Base-by-base conservation (phyloP, 2,888 invertebrate species). In the Micoletzkya japonica region DNA sequence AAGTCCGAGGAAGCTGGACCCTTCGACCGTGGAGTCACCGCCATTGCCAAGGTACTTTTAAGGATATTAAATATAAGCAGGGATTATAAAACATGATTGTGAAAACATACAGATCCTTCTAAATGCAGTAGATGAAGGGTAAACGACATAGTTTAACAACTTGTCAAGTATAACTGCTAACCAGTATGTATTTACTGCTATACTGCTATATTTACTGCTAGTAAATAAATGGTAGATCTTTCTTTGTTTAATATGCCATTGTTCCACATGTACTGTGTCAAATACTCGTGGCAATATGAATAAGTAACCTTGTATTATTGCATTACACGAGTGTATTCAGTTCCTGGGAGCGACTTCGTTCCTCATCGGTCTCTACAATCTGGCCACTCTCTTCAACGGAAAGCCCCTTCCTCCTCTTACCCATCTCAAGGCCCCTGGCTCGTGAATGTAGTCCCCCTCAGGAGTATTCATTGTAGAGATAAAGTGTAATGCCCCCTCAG, bases 1-100 rank as follows among this genome's bases (percentile, higher is more conserved):
- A 82, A 82, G 70, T 79, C 79, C 57, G 82, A 82, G 73, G 81
- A 81, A 44, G 81, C 81, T 24, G 79, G 81, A 68, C 76, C 81
- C 63, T 77, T 79, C 74, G 80, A 82, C 70, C 70, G 66, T 20
- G 74, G 71, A 28, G 71, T 79, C 59, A 72, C 78, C 64, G 75
- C 63, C 39, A 73, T 80, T 57, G 78, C 77, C 64, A 82, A 82
- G 74, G 72, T 64, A 36, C 28, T 56, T 56, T 56, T 28, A 56
- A 56, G 7, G 56, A 4, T 30, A 17, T 56, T 14, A 7, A 24
- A 2, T 6, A 56, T 28, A 20, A 56, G 24, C 36, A 10, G 30
- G 28, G 20, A 20, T 44, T 44, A 14, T 14, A 14, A 44, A 44
- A 44, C 44, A 44, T n/a, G n/a, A n/a, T n/a, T n/a, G n/a, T n/a